Evolutionary conservation across 1,140 invertebrate genomes (phyloP).

Genomic region (Drosophila eugracilis): DNA sequence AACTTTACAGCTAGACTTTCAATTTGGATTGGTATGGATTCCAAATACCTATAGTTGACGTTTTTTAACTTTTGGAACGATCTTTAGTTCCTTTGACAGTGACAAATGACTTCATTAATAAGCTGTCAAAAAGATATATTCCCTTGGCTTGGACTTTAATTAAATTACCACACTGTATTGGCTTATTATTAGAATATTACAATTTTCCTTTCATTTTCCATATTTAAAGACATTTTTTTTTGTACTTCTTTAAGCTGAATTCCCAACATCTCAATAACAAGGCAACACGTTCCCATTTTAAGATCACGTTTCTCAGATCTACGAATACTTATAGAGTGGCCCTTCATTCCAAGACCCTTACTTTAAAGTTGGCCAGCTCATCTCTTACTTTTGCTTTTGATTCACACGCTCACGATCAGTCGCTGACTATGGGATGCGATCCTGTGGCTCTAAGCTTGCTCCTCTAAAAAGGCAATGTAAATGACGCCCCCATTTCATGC

Average conservation of each 20-base stretch:
- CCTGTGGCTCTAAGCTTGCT: conserved; percentile 48
- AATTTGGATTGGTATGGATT: neutral
- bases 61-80: neutral
- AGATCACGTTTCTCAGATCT: conserved; percentile 42
- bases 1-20: neutral
- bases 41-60: neutral
- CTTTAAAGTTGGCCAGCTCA: conserved; percentile 19
- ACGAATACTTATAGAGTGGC: conserved; percentile 14
- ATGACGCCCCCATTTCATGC: conserved; percentile 77
- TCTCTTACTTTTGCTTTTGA: conserved; percentile 44
- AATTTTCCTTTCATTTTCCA: conserved; percentile 4
- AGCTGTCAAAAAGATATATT: neutral
- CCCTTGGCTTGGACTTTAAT: neutral
- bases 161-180: neutral
- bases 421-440: conserved; percentile 20
- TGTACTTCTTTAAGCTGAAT: neutral
- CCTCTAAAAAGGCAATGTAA: conserved; percentile 56
- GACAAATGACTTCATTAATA: neutral
- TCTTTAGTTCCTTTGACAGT: neutral
- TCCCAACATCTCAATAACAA: conserved; percentile 33
- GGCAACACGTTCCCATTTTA: conserved; percentile 31
- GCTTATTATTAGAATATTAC: neutral
- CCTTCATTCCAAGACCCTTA: conserved; percentile 9
- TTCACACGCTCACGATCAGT: conserved; percentile 80
- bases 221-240: neutral